These are phyloP conservation scores for Tachystola acroxantha DNA, from an alignment of 2,888 invertebrate genomes.

Conservation along the genomic window DNA sequence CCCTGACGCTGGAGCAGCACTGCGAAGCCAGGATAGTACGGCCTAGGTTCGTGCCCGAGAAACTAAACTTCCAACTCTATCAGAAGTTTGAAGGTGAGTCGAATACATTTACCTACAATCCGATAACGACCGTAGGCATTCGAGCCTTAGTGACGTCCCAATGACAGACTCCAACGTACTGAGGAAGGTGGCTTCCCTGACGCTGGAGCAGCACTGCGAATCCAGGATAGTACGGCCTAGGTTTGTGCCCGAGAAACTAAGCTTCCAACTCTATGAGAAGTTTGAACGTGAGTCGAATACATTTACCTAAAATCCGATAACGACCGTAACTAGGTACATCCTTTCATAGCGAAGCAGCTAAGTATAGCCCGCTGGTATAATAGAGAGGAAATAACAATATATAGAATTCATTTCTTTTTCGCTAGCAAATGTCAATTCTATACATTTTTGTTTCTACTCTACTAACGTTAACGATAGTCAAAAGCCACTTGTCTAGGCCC, in stretches of 20 bases:
- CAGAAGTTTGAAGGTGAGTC: constrained; percentile 96
- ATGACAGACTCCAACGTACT: constrained; percentile 83
- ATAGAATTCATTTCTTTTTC: no score
- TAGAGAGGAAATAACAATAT: no score
- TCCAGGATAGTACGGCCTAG: constrained; percentile 83
- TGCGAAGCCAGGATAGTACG: constrained; percentile 82
- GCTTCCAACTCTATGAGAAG: constrained; percentile 92
- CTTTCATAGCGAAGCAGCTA: no score
- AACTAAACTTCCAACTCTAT: constrained; percentile 90
- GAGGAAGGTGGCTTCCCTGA: constrained; percentile 90
- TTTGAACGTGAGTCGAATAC: constrained; percentile 90
- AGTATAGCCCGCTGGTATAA: no score
- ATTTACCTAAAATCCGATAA: no score
- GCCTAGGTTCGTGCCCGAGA: constrained; percentile 90
- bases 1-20: constrained; percentile 86
- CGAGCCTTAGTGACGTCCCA: constrained; percentile 71
- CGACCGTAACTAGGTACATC: no score
- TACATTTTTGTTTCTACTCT: no score
- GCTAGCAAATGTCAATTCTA: no score
- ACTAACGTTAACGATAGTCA: no score
- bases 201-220: constrained; percentile 85
- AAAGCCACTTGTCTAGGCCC: no score
- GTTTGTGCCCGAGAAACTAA: constrained; percentile 90
- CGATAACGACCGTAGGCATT: constrained; percentile 49
- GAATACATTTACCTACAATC: background rate